A percentile compares a stretch with the other conserved stretches of the same genome.
Evolutionary conservation across 2,113 vertebrate species (phyloP).

Genomic region (Poecilia latipinna): DNA sequence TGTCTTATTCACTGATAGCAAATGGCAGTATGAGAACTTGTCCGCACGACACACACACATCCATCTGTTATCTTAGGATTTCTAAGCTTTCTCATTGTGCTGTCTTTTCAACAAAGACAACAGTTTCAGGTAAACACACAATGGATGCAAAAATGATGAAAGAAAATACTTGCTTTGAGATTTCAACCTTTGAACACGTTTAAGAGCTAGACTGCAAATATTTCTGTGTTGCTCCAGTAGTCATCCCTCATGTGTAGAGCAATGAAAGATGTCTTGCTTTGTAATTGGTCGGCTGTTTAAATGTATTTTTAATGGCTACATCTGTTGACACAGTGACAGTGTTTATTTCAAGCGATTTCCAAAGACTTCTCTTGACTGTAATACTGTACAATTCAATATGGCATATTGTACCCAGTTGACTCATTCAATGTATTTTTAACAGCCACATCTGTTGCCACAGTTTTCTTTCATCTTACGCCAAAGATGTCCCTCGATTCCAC

Average conservation of each 20-base stretch:
- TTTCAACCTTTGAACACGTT: conserved; percentile 61
- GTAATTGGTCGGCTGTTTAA: conserved; percentile 68
- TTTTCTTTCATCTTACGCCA: conserved; percentile 68
- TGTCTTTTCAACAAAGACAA: no score
- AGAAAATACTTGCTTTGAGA: conserved; percentile 62
- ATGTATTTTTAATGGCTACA: conserved; percentile 77
- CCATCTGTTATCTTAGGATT: conserved; percentile 65
- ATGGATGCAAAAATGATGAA: conserved; percentile 50
- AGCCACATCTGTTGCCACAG: conserved; percentile 72
- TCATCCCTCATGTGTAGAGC: conserved; percentile 57
- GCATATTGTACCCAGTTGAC: conserved; percentile 78
- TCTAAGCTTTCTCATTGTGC: conserved; percentile 12
- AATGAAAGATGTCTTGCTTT: conserved; percentile 66
- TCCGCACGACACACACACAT: conserved; percentile 39
- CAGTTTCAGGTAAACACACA: conserved; percentile 15
- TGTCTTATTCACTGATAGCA: conserved; percentile 78
- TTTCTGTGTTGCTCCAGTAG: conserved; percentile 64
- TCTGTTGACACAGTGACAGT: conserved; percentile 72
- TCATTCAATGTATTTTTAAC: conserved; percentile 77
- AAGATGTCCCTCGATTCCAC: conserved; percentile 74
- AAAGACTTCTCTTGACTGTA: conserved; percentile 74
- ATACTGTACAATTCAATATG: conserved; percentile 76
- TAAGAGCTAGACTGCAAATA: conserved; percentile 52
- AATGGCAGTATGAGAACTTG: conserved; percentile 47
- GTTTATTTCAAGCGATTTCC: conserved; percentile 73